Conservation (phyloP, 2,113 vertebrate genomes). For the Pluvianellus socialis region DNA sequence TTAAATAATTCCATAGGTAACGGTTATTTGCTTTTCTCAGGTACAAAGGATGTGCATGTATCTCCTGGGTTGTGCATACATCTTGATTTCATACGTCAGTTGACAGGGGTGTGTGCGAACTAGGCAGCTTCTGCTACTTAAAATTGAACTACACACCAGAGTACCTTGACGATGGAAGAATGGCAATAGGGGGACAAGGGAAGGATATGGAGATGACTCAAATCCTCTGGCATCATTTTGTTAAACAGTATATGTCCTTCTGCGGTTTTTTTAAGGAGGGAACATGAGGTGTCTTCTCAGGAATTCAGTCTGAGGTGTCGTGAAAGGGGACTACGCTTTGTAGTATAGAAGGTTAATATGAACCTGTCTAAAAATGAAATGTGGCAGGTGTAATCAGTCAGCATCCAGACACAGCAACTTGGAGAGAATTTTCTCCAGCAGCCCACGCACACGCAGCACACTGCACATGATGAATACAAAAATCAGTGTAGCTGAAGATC, state of each 20-base stretch:
- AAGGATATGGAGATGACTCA: neutral
- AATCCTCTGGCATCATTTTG: neutral
- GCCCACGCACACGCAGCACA: fast-evolving
- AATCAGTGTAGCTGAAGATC: neutral
- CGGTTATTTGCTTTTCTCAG: neutral
- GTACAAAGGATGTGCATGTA: fast-evolving
- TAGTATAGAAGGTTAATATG: neutral
- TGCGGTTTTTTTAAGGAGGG: neutral
- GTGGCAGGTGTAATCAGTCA: neutral
- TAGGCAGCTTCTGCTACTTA: neutral
- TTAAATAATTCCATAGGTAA: neutral
- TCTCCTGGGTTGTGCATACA: neutral
- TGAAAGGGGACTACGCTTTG: neutral
- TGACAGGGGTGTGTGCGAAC: neutral
- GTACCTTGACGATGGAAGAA: neutral
- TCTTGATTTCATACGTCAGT: neutral
- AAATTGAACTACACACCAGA: neutral
- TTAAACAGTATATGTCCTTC: neutral
- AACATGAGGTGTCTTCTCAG: neutral
- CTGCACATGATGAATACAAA: neutral
- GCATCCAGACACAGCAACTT: neutral
- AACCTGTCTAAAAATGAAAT: neutral
- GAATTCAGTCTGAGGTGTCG: neutral
- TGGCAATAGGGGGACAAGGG: neutral
- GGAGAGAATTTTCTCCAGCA: neutral